Evolutionary conservation across 2,888 invertebrate genomes (phyloP), one percentile per base, ranked within the genome.

Genomic region (Clitarchus hookeri): DNA sequence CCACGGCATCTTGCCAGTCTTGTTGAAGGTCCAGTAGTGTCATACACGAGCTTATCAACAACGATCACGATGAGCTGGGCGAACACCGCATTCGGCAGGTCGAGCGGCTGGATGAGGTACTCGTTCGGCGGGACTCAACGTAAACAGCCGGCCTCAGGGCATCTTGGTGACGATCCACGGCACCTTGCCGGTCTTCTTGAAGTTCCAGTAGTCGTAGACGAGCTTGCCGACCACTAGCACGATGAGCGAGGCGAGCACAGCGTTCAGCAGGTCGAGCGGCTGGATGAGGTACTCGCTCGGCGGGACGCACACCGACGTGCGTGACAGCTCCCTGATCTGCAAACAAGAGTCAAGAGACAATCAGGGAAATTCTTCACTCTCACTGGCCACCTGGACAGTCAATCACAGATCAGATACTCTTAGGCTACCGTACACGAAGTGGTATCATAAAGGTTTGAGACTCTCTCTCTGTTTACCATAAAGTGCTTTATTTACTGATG

Each of bases 111-210:
- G 65, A 65, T 8, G n/a, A 11, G n/a, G n/a, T 11, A 65, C 23
- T n/a, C 19, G 65, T 2, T 19, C n/a, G 19, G 23, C n/a, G 65
- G 16, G 23, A 19, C 23, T 1, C 23, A n/a, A 19, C n/a, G 23
- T 65, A 8, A 11, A 16, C 16, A 48, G 6, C 36, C 36, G 4
- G 36, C 36, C 48, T 91, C 91, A 95, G 48, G 96, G 97, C 91
- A 97, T 93, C 91, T 96, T 95, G 84, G 95, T 94, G 3, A 96
- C 96, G 88, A 97, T 94, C 97, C 97, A 97, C 0, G 97, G 97
- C 87, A 97, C 92, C 89, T 95, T 93, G 0, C 97, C 97, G 36
- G 96, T 96, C 87, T 94, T 95, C 90, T 96, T 96, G 90, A 96
- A 97, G 89, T 92, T 93, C 91, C 96, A 96, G 92, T 97, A 97